Percentiles rank a stretch among this genome's conserved stretches.
These are phyloP conservation scores for Bothrops jararaca DNA, from an alignment of 2,113 vertebrate species.

Conservation along the genomic window DNA sequence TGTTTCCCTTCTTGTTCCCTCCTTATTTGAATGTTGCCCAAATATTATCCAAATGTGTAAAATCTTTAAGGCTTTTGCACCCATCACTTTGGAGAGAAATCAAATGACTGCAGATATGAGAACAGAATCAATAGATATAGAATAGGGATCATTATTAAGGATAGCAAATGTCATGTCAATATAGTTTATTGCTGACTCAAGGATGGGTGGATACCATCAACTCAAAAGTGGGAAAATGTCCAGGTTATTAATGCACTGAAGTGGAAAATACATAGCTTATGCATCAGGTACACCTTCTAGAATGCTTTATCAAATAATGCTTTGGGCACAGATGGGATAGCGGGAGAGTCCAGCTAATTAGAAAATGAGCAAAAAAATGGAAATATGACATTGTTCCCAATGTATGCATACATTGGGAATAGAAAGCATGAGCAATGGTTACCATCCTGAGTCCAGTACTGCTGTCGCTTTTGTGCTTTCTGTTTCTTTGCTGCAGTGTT, in stretches of 20 bases:
- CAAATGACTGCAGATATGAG: neutral
- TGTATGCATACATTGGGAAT: neutral
- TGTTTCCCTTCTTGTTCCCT: neutral
- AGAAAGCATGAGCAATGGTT: neutral
- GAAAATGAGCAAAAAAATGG: neutral
- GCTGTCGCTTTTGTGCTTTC: constrained; percentile 52
- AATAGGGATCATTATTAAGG: neutral
- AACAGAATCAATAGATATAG: neutral
- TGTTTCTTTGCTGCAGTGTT: constrained; percentile 52
- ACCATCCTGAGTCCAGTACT: constrained; percentile 51
- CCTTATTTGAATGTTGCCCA: neutral
- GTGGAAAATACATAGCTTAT: neutral
- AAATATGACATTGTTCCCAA: neutral
- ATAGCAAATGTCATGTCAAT: neutral
- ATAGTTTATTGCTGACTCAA: neutral
- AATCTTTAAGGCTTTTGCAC: neutral
- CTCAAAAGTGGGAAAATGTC: neutral
- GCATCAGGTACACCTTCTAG: neutral
- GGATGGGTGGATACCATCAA: neutral
- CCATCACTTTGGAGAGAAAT: neutral
- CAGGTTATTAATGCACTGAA: no score
- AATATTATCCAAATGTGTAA: neutral
- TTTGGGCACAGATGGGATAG: neutral
- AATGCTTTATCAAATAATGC: neutral
- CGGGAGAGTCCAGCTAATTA: neutral